Percentiles rank a stretch among this genome's conserved stretches.
phyloP scores from a whole-genome alignment of 2,113 vertebrate species.

The Oncorhynchus keta region DNA sequence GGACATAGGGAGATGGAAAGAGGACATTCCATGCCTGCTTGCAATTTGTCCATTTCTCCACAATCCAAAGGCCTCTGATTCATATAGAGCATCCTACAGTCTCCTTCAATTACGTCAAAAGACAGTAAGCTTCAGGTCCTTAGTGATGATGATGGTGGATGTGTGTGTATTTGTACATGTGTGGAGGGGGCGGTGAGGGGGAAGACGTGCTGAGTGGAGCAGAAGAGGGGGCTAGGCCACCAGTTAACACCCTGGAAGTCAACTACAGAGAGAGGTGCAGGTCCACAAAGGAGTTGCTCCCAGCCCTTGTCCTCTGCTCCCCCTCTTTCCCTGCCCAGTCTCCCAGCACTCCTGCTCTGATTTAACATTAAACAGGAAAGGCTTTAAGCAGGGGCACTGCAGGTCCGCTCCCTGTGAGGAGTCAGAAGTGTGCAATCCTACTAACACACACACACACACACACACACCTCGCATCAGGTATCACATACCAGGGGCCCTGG shows the following conservation, averaged over 20 bases:
- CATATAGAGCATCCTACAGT: constrained; percentile 40
- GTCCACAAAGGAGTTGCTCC: background rate
- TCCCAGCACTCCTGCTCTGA: constrained; percentile 78
- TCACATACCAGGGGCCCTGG: constrained; percentile 91
- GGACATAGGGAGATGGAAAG: background rate
- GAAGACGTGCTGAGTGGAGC: background rate
- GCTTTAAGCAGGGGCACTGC: constrained; percentile 75
- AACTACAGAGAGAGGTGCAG: background rate
- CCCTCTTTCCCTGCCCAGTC: constrained; percentile 40
- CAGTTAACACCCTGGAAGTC: constrained; percentile 42
- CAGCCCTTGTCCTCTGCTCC: background rate
- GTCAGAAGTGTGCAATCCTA: constrained; percentile 82
- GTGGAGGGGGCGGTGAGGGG: background rate
- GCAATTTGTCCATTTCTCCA: constrained; percentile 25
- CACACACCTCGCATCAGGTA: constrained; percentile 82
- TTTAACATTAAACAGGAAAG: constrained; percentile 86
- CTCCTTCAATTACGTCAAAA: constrained; percentile 16
- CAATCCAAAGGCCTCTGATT: constrained; percentile 37
- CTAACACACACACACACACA: constrained; percentile 37
- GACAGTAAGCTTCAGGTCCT: too few species aligned
- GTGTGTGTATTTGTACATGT: too few species aligned
- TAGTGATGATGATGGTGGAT: too few species aligned
- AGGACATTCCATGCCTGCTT: constrained; percentile 11
- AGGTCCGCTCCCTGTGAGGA: constrained; percentile 73
- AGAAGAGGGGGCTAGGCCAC: constrained; percentile 45